These are phyloP conservation scores for Catharus fuscescens DNA, from an alignment of 2,113 vertebrate species.

Conservation along the genomic window DNA sequence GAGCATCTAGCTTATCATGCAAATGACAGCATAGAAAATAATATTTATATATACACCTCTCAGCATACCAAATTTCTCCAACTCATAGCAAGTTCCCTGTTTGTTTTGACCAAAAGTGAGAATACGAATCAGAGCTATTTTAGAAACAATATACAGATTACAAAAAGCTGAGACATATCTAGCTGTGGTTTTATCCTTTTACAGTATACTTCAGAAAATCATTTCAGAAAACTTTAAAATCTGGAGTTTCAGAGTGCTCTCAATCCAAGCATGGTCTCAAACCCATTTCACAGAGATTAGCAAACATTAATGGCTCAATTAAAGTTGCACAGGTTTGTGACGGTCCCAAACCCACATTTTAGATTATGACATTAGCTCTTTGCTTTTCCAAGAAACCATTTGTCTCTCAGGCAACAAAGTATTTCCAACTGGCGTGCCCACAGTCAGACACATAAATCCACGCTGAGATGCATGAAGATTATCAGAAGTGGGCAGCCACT, in stretches of 20 bases:
- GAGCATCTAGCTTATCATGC: neutral
- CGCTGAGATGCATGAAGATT: neutral
- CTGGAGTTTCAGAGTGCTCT: neutral
- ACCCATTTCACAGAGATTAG: neutral
- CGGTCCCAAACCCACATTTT: neutral
- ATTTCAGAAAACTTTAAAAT: neutral
- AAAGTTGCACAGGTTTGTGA: neutral
- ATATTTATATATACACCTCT: neutral
- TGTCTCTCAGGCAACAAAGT: neutral
- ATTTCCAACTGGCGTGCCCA: neutral
- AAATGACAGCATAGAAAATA: neutral
- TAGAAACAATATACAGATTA: neutral
- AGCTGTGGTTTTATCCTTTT: neutral
- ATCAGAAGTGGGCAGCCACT: neutral
- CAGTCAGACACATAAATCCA: neutral
- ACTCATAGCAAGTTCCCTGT: neutral
- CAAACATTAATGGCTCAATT: neutral
- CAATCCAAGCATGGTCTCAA: neutral
- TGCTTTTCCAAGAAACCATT: neutral
- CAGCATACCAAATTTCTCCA: neutral
- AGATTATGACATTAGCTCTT: neutral
- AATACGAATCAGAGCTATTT: neutral
- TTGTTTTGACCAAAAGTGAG: neutral
- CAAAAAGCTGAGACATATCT: neutral
- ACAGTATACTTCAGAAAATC: neutral